Base-by-base conservation (phyloP, 2,888 invertebrate species). In the Habroteleia sp. region DNA sequence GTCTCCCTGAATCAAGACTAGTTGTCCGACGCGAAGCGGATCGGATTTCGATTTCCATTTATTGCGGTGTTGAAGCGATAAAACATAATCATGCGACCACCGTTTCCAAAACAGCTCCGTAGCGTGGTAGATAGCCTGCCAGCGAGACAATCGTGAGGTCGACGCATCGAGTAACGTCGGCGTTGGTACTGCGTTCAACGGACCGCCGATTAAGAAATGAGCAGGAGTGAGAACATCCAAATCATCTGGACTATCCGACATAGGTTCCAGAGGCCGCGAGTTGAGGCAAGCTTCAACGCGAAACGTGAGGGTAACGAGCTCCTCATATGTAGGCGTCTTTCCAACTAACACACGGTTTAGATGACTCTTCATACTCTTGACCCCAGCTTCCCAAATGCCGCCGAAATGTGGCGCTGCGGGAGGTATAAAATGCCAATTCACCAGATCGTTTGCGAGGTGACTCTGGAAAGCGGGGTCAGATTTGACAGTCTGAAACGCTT, bases 211-310 rank as follows among this genome's bases (percentile, higher is more conserved):
- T 7, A 27, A 27, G n/a, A 27, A 27, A 27, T 27, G 27, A 1
- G 27, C 27, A 7, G 27, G 27, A 7, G 27, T 27, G 3, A 27
- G 7, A 7, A 3, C 4, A 3, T 27, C 27, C 1, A 27, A 7
- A 27, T 27, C 27, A 7, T 7, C 27, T 7, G n/a, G 27, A 27
- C n/a, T 27, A 3, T 27, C 27, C 4, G 27, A 7, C n/a, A 27
- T 3, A 5, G 27, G 7, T 7, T 3, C 7, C 3, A 27, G 27
- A 1, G 27, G 27, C 7, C 27, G 4, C 7, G 27, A 27, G 7
- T 27, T 27, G n/a, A 27, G 27, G n/a, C 27, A 27, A 27, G 27
- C 27, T 27, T 27, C 27, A 27, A 27, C 7, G n/a, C 27, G 27
- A 7, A 7, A 1, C 3, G 27, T 27, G 3, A 27, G 3, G 1